phyloP scores from a whole-genome alignment of 2,888 invertebrate species.

The Athalia circularis region DNA sequence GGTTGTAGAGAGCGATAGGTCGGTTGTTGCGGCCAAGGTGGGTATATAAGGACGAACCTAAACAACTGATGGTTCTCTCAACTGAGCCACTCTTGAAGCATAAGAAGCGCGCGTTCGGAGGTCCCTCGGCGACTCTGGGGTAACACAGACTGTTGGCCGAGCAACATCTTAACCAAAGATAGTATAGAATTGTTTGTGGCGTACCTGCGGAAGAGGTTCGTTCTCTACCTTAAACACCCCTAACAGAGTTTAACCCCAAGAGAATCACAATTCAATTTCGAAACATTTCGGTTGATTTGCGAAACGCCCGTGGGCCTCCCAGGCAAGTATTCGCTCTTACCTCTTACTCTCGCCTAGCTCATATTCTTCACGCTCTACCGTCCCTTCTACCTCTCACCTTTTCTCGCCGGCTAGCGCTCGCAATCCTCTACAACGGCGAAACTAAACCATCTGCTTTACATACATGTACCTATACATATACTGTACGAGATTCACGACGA shows the following conservation, averaged over 20 bases:
- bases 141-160: conserved; percentile 23
- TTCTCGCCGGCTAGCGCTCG: no score
- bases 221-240: no score
- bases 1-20: not conserved
- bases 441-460: no score
- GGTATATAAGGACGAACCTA: conserved; percentile 4
- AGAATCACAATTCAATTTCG: conserved; percentile 67
- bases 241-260: conserved; percentile 54
- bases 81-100: conserved; percentile 5
- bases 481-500: conserved; percentile 1
- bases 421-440: no score
- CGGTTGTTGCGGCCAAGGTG: conserved; percentile 9
- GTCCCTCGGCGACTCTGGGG: conserved; percentile 18
- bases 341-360: no score
- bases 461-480: not conserved
- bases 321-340: no score
- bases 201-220: not conserved
- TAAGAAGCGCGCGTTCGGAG: not conserved
- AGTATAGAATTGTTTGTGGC: conserved; percentile 23
- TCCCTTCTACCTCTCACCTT: not conserved
- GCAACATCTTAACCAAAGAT: conserved; percentile 28
- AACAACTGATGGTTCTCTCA: conserved; percentile 14
- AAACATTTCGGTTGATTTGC: conserved; percentile 67
- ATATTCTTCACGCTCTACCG: not conserved
- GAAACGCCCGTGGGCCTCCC: conserved; percentile 47